Conservation (phyloP, 2,888 invertebrate species). For the Drosophila helvetica region DNA sequence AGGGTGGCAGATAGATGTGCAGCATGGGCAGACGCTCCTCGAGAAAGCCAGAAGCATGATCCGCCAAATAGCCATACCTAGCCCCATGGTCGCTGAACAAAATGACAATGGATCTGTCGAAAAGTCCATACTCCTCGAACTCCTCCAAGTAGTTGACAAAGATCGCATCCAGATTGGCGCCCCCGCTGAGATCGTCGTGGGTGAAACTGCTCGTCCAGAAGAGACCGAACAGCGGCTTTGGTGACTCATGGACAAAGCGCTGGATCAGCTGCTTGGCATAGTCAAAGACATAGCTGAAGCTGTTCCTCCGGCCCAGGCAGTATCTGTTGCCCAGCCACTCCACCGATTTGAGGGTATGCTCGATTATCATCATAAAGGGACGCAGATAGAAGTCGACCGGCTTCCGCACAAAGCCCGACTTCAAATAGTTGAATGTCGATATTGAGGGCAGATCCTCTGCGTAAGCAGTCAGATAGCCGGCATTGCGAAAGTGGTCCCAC, state of each 20-base stretch:
- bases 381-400: constrained; percentile 92
- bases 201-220: constrained; percentile 91
- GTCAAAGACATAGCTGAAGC: constrained; percentile 87
- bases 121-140: constrained; percentile 53
- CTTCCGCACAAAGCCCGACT: constrained; percentile 1
- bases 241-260: constrained; percentile 85
- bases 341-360: constrained; percentile 76
- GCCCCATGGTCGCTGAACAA: constrained; percentile 91
- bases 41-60: constrained; percentile 88
- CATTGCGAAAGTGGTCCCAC: constrained; percentile 89
- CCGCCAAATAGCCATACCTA: constrained; percentile 87
- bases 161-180: constrained; percentile 87
- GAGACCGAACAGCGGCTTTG: constrained; percentile 87
- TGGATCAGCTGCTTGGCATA: constrained; percentile 87
- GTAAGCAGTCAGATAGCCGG: constrained; percentile 90
- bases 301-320: constrained; percentile 86
- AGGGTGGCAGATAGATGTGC: constrained; percentile 87
- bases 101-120: constrained; percentile 85
- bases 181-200: constrained; percentile 86
- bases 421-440: constrained; percentile 28
- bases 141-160: constrained; percentile 86
- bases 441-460: constrained; percentile 86
- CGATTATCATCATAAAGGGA: constrained; percentile 88
- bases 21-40: constrained; percentile 90
- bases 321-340: constrained; percentile 73